These are phyloP conservation scores for Helarctos malayanus DNA, from an alignment of 2,797 vertebrate genomes.

Conservation along the genomic window DNA sequence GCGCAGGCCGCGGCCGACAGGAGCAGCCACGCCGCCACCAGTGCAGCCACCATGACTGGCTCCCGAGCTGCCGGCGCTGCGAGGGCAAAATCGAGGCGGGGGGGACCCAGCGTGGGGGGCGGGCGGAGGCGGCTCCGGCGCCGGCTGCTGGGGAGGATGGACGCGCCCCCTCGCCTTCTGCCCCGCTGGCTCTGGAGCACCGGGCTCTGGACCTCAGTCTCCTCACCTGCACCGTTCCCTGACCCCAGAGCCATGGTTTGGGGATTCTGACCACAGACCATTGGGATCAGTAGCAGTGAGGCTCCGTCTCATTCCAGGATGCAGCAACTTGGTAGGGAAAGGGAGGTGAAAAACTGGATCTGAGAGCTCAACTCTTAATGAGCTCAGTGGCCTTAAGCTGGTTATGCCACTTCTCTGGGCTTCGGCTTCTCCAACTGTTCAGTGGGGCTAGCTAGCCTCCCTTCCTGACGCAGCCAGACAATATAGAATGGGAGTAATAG, in stretches of 20 bases:
- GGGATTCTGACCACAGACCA: not conserved
- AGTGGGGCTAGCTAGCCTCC: not conserved
- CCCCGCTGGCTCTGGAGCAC: not conserved
- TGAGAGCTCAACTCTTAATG: not conserved
- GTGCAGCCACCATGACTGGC: conserved; percentile 66
- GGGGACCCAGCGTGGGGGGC: conserved; percentile 42
- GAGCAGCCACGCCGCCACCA: conserved; percentile 73
- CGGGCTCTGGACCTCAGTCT: conserved; percentile 54
- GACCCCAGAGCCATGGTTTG: not conserved
- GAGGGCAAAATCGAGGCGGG: conserved; percentile 20
- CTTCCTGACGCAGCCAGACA: not conserved
- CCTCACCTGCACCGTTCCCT: not conserved
- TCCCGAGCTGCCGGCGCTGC: conserved; percentile 2
- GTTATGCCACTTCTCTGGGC: not conserved
- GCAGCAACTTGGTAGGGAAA: not conserved
- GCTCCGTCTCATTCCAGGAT: not conserved
- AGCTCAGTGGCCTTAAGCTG: not conserved
- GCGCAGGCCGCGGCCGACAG: conserved; percentile 64
- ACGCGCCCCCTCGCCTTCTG: conserved; percentile 50
- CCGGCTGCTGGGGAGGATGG: not conserved
- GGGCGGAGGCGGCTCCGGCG: conserved; percentile 63
- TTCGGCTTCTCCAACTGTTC: not conserved
- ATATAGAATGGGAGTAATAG: not conserved
- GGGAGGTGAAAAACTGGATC: not conserved
- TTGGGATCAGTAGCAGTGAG: not conserved